Percentiles rank a stretch among this genome's conserved stretches.
Evolutionary conservation across 1,140 invertebrate species (phyloP).

Genomic region (Camponotus pennsylvanicus): DNA sequence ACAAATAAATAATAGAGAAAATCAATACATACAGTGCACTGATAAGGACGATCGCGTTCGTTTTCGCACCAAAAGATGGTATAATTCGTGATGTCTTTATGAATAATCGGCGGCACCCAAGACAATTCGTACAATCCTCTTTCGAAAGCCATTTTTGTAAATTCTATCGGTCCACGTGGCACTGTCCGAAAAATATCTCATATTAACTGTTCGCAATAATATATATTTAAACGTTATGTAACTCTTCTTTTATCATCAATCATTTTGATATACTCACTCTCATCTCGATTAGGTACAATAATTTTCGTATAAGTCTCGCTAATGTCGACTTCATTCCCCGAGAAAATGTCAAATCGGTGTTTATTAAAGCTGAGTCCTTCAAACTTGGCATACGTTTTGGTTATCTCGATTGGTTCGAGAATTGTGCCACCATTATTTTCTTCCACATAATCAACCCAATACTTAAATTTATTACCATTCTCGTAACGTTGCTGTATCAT

Average conservation of each 20-base stretch:
- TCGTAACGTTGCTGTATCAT: constrained; percentile 88
- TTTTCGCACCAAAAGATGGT: constrained; percentile 92
- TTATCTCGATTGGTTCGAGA: constrained; percentile 78
- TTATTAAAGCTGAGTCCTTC: too few relatives aligned
- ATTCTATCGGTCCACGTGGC: constrained; percentile 86
- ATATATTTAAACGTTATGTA: too few relatives aligned
- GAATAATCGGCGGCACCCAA: constrained; percentile 87
- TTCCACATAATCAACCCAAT: constrained; percentile 80
- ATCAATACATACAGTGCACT: constrained; percentile 85
- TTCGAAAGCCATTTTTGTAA: constrained; percentile 90
- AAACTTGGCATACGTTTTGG: too few relatives aligned
- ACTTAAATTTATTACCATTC: constrained; percentile 87
- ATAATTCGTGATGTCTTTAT: constrained; percentile 86
- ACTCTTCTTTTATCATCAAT: too few relatives aligned
- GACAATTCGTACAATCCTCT: constrained; percentile 90
- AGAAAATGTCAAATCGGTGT: too few relatives aligned
- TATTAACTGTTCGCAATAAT: constrained; percentile 3
- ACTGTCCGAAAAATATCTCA: constrained; percentile 78
- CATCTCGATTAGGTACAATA: too few relatives aligned
- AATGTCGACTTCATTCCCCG: too few relatives aligned
- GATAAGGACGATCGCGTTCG: constrained; percentile 87
- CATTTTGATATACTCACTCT: too few relatives aligned
- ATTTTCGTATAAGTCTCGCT: too few relatives aligned
- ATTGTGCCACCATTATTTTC: constrained; percentile 79
- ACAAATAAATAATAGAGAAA: not conserved